Evolutionary conservation across 2,888 invertebrate genomes (phyloP).

Genomic region (Druceiella hillmani): DNA sequence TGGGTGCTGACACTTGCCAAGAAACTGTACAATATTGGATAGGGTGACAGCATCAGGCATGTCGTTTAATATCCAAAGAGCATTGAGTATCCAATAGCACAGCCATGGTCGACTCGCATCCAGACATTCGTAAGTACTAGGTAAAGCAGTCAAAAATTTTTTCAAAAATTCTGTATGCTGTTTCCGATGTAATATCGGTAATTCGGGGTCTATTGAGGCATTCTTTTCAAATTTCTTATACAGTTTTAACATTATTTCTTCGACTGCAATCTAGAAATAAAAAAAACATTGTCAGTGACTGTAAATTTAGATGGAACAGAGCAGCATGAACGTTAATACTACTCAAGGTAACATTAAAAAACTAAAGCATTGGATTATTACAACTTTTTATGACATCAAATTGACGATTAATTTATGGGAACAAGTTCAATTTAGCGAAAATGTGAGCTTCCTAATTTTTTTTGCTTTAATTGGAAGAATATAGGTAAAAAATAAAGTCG

Average conservation of each 20-base stretch:
- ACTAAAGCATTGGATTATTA: no score
- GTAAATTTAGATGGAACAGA: no score
- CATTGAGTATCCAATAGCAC: slow-evolving; percentile 94
- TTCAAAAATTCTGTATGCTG: slow-evolving; percentile 63
- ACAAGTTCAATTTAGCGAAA: no score
- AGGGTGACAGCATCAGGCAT: slow-evolving; percentile 42
- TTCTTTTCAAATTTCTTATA: slow-evolving; percentile 41
- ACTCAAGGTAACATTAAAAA: no score
- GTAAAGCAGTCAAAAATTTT: slow-evolving; percentile 61
- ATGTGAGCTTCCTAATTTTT: no score
- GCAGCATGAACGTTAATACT: no score
- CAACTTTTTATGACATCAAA: no score
- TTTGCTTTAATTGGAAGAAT: no score
- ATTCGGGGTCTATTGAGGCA: slow-evolving; percentile 45
- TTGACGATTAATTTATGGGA: no score
- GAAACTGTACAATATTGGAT: slow-evolving; percentile 37
- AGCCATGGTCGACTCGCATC: slow-evolving; percentile 97
- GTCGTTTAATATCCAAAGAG: slow-evolving; percentile 63
- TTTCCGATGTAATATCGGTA: slow-evolving; percentile 56
- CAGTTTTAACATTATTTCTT: slow-evolving; percentile 35
- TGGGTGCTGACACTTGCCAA: slow-evolving; percentile 64
- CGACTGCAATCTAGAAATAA: slow-evolving; percentile 39
- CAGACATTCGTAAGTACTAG: slow-evolving; percentile 70
- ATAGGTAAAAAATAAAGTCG: no score
- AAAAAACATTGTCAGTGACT: no score